phyloP scores from a whole-genome alignment of 2,797 vertebrate genomes.

The Amblyopsis hoosieri region DNA sequence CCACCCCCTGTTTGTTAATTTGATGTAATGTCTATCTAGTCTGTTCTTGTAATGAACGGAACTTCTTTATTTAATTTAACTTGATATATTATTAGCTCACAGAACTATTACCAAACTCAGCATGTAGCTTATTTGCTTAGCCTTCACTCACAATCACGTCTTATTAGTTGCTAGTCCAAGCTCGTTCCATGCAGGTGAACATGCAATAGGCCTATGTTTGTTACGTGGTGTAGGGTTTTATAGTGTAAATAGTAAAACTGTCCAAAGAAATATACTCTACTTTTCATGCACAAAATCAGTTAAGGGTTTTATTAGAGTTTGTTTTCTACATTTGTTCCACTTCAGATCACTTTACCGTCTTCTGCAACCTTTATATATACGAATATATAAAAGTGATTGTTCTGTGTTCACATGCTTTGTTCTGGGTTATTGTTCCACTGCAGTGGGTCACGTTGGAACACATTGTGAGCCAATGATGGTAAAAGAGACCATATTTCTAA shows the following conservation, averaged over 20 bases:
- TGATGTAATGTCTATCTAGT: too few relatives aligned
- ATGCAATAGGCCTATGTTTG: too few relatives aligned
- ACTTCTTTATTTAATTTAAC: too few relatives aligned
- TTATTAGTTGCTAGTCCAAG: too few relatives aligned
- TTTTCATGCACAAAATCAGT: conserved; percentile 27
- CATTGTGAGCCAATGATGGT: conserved; percentile 46
- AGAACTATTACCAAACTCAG: too few relatives aligned
- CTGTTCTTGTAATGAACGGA: too few relatives aligned
- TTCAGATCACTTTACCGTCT: conserved; percentile 22
- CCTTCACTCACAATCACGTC: too few relatives aligned
- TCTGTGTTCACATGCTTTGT: conserved; percentile 49
- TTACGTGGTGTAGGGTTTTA: conserved; percentile 15
- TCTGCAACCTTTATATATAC: conserved; percentile 20
- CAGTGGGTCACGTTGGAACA: conserved; percentile 35
- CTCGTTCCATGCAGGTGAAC: too few relatives aligned
- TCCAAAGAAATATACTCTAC: conserved; percentile 39
- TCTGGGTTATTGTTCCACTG: conserved; percentile 41
- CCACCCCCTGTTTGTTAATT: too few relatives aligned
- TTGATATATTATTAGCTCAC: too few relatives aligned
- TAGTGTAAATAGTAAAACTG: conserved; percentile 17
- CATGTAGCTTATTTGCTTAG: too few relatives aligned
- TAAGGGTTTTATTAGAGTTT: conserved; percentile 17
- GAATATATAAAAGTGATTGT: conserved; percentile 41
- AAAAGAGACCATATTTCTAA: conserved; percentile 42
- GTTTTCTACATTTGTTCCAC: conserved; percentile 37